phyloP scores from a whole-genome alignment of 1,140 invertebrate species.

The Achroia grisella region DNA sequence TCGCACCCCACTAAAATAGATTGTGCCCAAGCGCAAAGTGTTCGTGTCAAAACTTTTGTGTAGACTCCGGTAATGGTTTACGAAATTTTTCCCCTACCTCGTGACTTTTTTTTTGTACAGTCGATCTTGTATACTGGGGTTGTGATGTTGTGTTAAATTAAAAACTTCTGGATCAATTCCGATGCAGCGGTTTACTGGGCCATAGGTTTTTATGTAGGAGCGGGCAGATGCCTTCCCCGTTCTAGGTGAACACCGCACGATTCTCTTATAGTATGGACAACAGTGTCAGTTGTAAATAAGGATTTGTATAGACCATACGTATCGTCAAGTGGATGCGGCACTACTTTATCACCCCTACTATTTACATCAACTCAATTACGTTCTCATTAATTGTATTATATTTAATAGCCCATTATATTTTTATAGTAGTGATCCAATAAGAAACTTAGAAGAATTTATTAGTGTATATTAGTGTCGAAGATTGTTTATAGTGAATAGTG shows the following conservation, averaged over 20 bases:
- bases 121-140: conserved; percentile 58
- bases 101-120: conserved; percentile 69
- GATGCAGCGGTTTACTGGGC: conserved; percentile 46
- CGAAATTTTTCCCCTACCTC: conserved; percentile 70
- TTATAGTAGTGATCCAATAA: conserved; percentile 44
- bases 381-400: conserved; percentile 8
- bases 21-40: conserved; percentile 70
- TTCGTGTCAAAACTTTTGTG: conserved; percentile 72
- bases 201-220: conserved; percentile 43
- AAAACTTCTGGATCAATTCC: conserved; percentile 39
- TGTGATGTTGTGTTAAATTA: conserved; percentile 66
- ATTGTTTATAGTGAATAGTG: conserved; percentile 52
- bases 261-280: conserved; percentile 59
- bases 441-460: conserved; percentile 50
- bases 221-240: conserved; percentile 51
- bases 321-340: conserved; percentile 52
- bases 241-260: conserved; percentile 53
- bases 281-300: conserved; percentile 73
- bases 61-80: conserved; percentile 64
- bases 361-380: conserved; percentile 12
- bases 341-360: conserved; percentile 26
- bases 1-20: conserved; percentile 68
- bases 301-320: conserved; percentile 71
- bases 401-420: conserved; percentile 20
- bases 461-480: conserved; percentile 32